These are phyloP conservation scores for Melinopterus prodromus DNA, from an alignment of 2,888 invertebrate genomes.

Conservation along the genomic window DNA sequence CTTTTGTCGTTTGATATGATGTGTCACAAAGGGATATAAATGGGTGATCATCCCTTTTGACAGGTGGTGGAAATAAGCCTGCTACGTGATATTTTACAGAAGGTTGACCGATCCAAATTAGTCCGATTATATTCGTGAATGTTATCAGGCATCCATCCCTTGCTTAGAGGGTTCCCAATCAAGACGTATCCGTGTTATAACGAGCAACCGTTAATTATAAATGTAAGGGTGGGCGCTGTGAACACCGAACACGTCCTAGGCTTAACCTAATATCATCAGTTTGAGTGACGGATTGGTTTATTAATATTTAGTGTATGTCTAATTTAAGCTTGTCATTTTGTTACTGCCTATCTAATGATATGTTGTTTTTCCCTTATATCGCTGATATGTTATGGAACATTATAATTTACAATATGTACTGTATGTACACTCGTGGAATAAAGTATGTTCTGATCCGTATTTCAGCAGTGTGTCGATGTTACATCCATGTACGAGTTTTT, in stretches of 20 bases:
- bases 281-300: not conserved
- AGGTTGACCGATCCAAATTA: constrained; percentile 4
- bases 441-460: no score
- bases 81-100: constrained; percentile 4
- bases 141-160: not conserved
- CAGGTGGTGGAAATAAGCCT: not conserved
- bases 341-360: no score
- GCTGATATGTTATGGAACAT: no score
- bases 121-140: not conserved
- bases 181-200: not conserved
- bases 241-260: not conserved
- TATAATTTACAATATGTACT: no score
- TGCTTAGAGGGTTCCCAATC: not conserved
- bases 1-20: not conserved
- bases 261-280: not conserved
- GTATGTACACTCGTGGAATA: no score
- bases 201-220: not conserved
- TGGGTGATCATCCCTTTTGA: not conserved
- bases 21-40: not conserved
- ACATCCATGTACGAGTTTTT: no score
- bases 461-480: no score
- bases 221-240: not conserved
- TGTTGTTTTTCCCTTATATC: no score
- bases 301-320: not conserved
- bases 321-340: no score